A percentile compares a stretch with the other conserved stretches of the same genome.
Conservation (phyloP, 2,113 vertebrate genomes). For the Xiphophorus couchianus region DNA sequence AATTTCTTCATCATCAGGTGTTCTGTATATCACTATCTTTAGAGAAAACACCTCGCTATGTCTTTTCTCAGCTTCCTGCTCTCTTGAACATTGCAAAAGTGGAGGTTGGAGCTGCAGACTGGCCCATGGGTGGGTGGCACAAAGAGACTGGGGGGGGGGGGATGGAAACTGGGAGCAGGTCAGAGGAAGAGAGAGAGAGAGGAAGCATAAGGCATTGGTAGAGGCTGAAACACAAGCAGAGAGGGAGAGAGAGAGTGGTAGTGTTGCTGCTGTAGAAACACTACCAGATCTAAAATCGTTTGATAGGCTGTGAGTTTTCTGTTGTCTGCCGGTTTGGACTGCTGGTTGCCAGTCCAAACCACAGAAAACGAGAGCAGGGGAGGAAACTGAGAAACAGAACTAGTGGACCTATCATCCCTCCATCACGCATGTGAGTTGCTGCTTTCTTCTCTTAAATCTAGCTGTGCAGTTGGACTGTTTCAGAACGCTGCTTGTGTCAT, state of each 20-base stretch:
- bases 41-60: constrained; percentile 17
- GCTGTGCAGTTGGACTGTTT: neutral
- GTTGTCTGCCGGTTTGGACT: constrained; percentile 34
- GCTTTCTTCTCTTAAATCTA: fast-evolving
- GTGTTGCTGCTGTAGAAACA: constrained; percentile 24
- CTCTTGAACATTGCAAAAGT: constrained; percentile 12
- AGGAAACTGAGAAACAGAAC: constrained; percentile 14
- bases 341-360: constrained; percentile 15
- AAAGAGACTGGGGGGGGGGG: neutral
- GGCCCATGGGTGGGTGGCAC: constrained; percentile 46
- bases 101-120: constrained; percentile 38
- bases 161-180: constrained; percentile 45
- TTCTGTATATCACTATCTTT: constrained; percentile 4
- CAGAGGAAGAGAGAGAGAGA: constrained; percentile 51
- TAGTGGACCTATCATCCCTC: constrained; percentile 24
- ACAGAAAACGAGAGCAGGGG: neutral
- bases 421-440: constrained; percentile 62
- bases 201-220: constrained; percentile 29
- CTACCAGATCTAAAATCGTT: constrained; percentile 38
- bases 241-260: constrained; percentile 10
- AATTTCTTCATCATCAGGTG: constrained; percentile 27
- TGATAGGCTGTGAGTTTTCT: constrained; percentile 73
- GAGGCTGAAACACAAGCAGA: constrained; percentile 33
- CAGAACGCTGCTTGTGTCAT: neutral
- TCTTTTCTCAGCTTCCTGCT: constrained; percentile 3